phyloP scores from a whole-genome alignment of 2,888 invertebrate genomes.

The Chymomyza procnemis region DNA sequence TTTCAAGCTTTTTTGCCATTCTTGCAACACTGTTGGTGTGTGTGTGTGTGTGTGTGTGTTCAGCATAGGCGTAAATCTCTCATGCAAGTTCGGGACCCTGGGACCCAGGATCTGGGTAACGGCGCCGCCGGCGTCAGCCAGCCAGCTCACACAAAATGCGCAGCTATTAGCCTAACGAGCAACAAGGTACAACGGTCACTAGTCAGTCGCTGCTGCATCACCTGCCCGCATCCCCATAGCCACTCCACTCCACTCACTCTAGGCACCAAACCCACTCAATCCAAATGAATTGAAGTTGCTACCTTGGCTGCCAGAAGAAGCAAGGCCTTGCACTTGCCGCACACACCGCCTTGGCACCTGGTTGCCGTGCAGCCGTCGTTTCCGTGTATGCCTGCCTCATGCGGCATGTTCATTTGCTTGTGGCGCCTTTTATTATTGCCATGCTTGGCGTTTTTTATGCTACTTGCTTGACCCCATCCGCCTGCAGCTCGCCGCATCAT shows the following conservation, averaged over 20 bases:
- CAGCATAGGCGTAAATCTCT: constrained; percentile 39
- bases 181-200: constrained; percentile 45
- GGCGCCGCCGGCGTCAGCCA: constrained; percentile 11
- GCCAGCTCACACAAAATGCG: constrained; percentile 14
- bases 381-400: background rate
- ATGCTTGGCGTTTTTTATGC: background rate
- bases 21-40: background rate
- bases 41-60: background rate
- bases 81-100: constrained; percentile 14
- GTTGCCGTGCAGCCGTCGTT: too few relatives aligned
- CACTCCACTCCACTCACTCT: background rate
- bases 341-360: background rate
- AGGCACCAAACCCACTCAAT: constrained; percentile 7
- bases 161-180: constrained; percentile 60
- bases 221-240: constrained; percentile 5
- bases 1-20: background rate
- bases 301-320: constrained; percentile 16
- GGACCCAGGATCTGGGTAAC: background rate
- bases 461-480: background rate
- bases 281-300: background rate
- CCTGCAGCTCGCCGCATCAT: background rate
- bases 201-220: constrained; percentile 1
- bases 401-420: constrained; percentile 1
- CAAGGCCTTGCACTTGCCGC: constrained; percentile 1
- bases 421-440: background rate